Conservation (phyloP, 1,140 invertebrate genomes). For the Muscidifurax raptorellus region DNA sequence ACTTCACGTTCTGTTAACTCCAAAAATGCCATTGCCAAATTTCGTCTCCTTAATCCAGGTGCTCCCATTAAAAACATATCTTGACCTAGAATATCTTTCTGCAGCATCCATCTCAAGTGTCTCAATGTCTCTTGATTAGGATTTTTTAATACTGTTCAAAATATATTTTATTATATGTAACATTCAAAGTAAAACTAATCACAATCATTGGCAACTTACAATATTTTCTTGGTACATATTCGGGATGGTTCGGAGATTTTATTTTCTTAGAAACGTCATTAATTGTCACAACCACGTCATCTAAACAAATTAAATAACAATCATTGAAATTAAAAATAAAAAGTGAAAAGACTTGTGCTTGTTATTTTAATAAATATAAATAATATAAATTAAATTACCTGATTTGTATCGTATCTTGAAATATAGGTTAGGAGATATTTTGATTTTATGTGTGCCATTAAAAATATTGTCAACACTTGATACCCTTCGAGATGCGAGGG, state of each 20-base stretch:
- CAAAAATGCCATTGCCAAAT: slow-evolving; percentile 90
- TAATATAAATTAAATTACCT: slow-evolving; percentile 53
- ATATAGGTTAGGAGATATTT: slow-evolving; percentile 55
- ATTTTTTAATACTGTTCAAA: slow-evolving; percentile 59
- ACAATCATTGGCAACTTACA: slow-evolving; percentile 78
- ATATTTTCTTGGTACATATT: slow-evolving; percentile 90
- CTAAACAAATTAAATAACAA: slow-evolving; percentile 57
- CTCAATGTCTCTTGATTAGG: slow-evolving; percentile 84
- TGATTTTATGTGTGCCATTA: slow-evolving; percentile 48
- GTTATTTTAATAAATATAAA: not conserved
- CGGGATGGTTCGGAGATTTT: slow-evolving; percentile 79
- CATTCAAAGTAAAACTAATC: slow-evolving; percentile 56
- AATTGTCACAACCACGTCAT: slow-evolving; percentile 79
- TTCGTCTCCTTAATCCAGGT: slow-evolving; percentile 87
- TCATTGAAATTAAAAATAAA: not conserved
- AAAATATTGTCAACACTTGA: slow-evolving; percentile 55
- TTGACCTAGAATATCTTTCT: slow-evolving; percentile 94
- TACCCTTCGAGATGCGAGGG: slow-evolving; percentile 42
- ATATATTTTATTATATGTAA: slow-evolving; percentile 16
- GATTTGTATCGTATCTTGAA: slow-evolving; percentile 60
- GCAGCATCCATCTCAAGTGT: slow-evolving; percentile 95
- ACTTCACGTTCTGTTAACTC: slow-evolving; percentile 92
- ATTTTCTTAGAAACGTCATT: slow-evolving; percentile 84
- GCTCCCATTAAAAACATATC: slow-evolving; percentile 96
- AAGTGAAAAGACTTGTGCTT: slow-evolving; percentile 17